Evolutionary conservation across 2,888 invertebrate genomes (phyloP).

Genomic region (Glomeris marginata): DNA sequence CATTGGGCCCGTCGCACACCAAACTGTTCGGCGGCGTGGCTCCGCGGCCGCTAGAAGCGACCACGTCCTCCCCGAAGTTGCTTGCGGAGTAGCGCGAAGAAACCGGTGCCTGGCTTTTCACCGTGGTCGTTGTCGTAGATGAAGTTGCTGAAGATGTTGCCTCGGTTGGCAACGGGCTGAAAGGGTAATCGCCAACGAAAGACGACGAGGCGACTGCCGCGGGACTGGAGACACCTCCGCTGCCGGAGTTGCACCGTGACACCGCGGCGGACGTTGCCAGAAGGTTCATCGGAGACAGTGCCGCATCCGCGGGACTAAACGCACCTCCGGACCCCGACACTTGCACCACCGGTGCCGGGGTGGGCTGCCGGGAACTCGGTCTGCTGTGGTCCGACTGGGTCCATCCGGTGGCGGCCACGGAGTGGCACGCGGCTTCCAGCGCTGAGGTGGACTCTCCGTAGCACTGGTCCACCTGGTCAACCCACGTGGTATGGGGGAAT

Average conservation of each 20-base stretch:
- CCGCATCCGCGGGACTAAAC: no score
- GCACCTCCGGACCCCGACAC: neutral
- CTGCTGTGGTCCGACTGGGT: conserved; percentile 21
- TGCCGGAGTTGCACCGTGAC: no score
- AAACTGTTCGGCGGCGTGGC: neutral
- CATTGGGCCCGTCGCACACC: no score
- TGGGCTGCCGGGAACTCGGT: conserved; percentile 43
- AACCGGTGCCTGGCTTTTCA: no score
- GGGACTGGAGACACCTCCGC: no score
- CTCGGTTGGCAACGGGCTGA: neutral
- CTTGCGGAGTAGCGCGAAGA: no score
- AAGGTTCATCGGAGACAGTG: neutral
- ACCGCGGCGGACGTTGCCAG: neutral
- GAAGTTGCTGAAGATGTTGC: no score
- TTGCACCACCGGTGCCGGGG: conserved; percentile 7
- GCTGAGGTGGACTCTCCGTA: no score
- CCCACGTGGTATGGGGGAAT: conserved; percentile 16
- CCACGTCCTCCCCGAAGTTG: conserved; percentile 4
- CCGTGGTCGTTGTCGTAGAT: no score
- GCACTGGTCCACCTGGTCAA: conserved; percentile 1
- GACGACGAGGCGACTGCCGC: neutral
- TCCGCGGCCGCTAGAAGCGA: conserved; percentile 4
- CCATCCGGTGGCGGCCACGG: no score
- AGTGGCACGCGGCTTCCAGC: no score
- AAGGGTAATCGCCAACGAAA: neutral